Evolutionary conservation across 2,797 vertebrate genomes (phyloP).

Genomic region (Cygnus olor): DNA sequence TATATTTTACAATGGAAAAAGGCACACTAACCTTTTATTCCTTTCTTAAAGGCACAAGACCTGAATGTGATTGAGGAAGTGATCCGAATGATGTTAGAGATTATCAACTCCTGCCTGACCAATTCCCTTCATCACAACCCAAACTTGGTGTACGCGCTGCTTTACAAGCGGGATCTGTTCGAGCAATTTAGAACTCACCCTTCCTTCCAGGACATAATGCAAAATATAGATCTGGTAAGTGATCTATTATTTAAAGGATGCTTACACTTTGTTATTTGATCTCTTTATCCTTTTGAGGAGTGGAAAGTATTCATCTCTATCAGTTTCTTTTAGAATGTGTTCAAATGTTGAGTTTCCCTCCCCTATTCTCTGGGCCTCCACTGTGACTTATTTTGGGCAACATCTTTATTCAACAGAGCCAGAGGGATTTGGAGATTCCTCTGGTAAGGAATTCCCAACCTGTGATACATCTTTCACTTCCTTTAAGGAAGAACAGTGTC

Average conservation of each 20-base stretch:
- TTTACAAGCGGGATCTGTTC: constrained; percentile 97
- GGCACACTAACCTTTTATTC: neutral
- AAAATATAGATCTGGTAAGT: constrained; percentile 96
- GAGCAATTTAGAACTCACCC: constrained; percentile 96
- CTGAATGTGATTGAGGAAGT: constrained; percentile 98
- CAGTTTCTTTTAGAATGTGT: neutral
- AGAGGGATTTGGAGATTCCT: neutral
- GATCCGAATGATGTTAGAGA: constrained; percentile 98
- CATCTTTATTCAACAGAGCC: neutral
- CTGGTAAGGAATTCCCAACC: neutral
- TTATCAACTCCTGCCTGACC: constrained; percentile 96
- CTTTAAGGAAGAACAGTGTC: accelerated
- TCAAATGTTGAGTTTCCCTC: neutral
- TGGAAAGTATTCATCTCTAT: neutral
- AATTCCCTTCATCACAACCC: constrained; percentile 98
- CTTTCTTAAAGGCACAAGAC: constrained; percentile 89
- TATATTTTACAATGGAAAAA: neutral
- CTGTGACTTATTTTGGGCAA: neutral
- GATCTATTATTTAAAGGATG: accelerated
- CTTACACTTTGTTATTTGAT: accelerated
- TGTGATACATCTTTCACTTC: neutral
- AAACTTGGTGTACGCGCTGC: constrained; percentile 94
- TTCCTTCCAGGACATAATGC: constrained; percentile 99
- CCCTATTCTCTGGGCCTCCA: neutral
- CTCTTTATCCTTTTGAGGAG: neutral